Percentiles rank a stretch among this genome's conserved stretches.
Conservation (phyloP, 1,140 invertebrate genomes). For the Drosophila tsacasi region DNA sequence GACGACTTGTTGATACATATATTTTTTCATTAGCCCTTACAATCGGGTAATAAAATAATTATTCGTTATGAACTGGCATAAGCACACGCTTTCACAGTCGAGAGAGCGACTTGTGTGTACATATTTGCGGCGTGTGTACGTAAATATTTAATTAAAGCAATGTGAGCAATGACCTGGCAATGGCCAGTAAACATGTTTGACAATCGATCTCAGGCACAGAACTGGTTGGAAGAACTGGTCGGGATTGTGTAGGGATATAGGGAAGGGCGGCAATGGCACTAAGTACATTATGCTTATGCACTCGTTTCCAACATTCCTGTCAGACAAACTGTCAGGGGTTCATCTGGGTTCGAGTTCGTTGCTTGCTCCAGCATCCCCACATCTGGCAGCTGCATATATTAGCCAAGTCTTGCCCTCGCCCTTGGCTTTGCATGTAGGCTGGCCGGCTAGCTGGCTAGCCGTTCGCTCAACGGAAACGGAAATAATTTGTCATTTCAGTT, state of each 20-base stretch:
- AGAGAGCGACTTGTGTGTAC: not conserved
- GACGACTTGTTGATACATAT: not conserved
- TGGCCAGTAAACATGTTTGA: conserved; percentile 26
- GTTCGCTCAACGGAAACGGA: conserved; percentile 61
- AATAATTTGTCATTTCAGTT: conserved; percentile 73
- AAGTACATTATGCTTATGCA: conserved; percentile 44
- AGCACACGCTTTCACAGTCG: conserved; percentile 3
- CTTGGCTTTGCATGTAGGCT: not conserved
- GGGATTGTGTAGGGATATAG: not conserved
- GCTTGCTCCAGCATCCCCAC: not conserved
- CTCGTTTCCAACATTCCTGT: conserved; percentile 21
- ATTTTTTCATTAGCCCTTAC: not conserved
- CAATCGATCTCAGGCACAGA: conserved; percentile 26
- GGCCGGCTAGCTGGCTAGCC: not conserved
- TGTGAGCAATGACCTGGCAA: conserved; percentile 38
- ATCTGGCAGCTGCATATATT: conserved; percentile 46
- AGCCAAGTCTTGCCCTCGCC: conserved; percentile 17
- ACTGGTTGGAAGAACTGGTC: too few relatives aligned
- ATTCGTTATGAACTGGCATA: conserved; percentile 55
- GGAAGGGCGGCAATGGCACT: not conserved
- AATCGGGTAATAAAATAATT: conserved; percentile 52
- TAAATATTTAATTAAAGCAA: conserved; percentile 52
- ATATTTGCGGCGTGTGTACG: conserved; percentile 44
- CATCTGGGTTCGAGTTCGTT: not conserved
- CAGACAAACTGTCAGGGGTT: conserved; percentile 18